Base-by-base conservation (phyloP, 2,113 vertebrate genomes). In the Puffinus mauretanicus region DNA sequence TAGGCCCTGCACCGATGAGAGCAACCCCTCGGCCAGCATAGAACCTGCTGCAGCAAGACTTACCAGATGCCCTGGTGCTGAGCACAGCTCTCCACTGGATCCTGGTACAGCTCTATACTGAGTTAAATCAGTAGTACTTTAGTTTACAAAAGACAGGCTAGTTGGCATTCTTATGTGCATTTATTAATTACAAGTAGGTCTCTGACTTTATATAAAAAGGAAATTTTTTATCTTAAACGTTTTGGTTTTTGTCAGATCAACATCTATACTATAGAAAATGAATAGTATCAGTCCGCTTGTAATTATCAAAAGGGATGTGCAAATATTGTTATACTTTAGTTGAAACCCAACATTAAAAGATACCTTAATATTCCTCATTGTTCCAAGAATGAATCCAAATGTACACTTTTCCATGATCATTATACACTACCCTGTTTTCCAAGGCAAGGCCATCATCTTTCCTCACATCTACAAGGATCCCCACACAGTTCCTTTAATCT, bases 381-480 rank as follows among this genome's bases (percentile, higher is more conserved):
- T 93, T 90, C n/a, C 57, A 71, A 66, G 38, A 88, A 71, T 27
- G 3, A 93, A 81, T 77, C 88, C 76, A 73, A 77, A 70, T 44
- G 42, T 77, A 89, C 55, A 49, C 44, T 76, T 86, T 40, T 42
- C 54, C 61, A 42, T 51, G 2, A 84, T 84, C 17, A 7, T 36
- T 52, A 40, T 83, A 89, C 2, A 18, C 80, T 78, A 66, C 71
- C 55, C 79, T 81, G 72, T 88, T 65, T 61, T 67, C 72, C 60
- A 69, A 78, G 66, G 44, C 58, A 90, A 91, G 82, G 67, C 73
- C 64, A 8, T 97, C 58, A 96, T 70, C 96, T 94, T 32, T 96
- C 98, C 62, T 98, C 98, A 86, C 99, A 99, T 38, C 94, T 98
- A 54, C 99, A 99, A 24, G 99, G 99, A 85, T 99, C 98, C 25